A percentile compares a stretch with the other conserved stretches of the same genome.
These are phyloP conservation scores for Anhinga anhinga DNA, from an alignment of 2,113 vertebrate species.

Conservation along the genomic window DNA sequence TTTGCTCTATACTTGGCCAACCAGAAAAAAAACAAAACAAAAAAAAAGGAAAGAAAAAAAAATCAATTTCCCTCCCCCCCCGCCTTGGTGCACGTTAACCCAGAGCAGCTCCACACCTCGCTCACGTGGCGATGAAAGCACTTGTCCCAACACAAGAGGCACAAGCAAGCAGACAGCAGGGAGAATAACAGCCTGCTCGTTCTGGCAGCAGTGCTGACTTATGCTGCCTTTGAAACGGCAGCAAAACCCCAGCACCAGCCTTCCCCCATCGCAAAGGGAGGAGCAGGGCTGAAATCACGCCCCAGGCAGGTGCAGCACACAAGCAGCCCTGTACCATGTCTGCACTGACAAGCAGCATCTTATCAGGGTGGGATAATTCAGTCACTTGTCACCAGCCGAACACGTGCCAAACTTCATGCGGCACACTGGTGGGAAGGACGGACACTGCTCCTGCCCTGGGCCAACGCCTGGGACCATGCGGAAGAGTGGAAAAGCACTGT, in stretches of 20 bases:
- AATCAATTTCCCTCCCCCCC: too few relatives aligned
- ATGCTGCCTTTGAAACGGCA: background rate
- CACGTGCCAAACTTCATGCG: rapidly evolving
- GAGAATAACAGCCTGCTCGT: background rate
- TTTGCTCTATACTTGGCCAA: background rate
- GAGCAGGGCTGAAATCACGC: background rate
- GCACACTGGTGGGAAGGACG: background rate
- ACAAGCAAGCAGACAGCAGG: background rate
- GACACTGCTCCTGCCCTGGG: background rate
- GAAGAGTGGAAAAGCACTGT: background rate
- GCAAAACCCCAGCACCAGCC: background rate
- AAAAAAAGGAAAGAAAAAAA: background rate
- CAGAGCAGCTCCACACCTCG: background rate
- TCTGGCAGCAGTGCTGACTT: background rate
- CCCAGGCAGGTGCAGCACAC: background rate
- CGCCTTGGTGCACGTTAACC: background rate
- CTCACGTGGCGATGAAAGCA: rapidly evolving
- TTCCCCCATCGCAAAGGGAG: rapidly evolving
- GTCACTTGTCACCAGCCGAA: background rate
- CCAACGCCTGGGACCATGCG: background rate
- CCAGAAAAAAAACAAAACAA: background rate
- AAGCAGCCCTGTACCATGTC: rapidly evolving
- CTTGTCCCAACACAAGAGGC: background rate
- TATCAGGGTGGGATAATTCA: background rate
- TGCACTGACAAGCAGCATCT: rapidly evolving